phyloP scores from a whole-genome alignment of 2,113 vertebrate genomes.

The Poeciliopsis prolifica region DNA sequence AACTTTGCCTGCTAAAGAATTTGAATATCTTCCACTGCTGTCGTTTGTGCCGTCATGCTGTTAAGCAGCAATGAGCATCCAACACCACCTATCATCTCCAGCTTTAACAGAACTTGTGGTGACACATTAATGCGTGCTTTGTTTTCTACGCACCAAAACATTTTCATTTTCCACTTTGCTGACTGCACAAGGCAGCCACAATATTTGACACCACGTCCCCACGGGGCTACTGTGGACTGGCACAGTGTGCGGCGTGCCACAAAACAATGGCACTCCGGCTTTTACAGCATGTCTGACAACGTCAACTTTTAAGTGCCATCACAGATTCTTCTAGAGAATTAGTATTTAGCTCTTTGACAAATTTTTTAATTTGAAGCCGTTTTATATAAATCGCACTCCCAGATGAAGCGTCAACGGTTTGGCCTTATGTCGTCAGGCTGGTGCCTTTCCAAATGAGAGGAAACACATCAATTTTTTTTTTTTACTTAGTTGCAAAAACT shows the following conservation, averaged over 20 bases:
- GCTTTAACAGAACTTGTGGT: constrained; percentile 29
- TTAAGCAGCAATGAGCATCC: constrained; percentile 17
- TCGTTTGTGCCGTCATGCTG: background rate
- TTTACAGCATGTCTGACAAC: too few relatives aligned
- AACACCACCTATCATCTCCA: constrained; percentile 19
- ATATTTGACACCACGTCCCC: background rate
- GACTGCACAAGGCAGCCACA: too few relatives aligned
- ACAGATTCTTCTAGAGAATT: too few relatives aligned
- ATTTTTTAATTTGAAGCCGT: too few relatives aligned
- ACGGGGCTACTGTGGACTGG: background rate
- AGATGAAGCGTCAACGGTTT: too few relatives aligned
- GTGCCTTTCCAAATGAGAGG: too few relatives aligned
- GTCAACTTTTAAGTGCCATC: too few relatives aligned
- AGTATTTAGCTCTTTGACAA: too few relatives aligned
- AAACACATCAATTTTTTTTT: too few relatives aligned
- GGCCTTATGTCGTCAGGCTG: too few relatives aligned
- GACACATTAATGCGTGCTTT: constrained; percentile 1
- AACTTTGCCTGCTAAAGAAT: constrained; percentile 33
- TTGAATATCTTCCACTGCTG: constrained; percentile 11
- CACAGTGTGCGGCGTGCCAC: background rate
- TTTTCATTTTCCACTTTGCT: background rate
- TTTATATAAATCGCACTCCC: too few relatives aligned
- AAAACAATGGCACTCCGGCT: background rate
- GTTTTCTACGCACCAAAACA: background rate
- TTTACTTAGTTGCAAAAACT: too few relatives aligned